phyloP scores from a whole-genome alignment of 2,113 vertebrate genomes.

The Madoqua kirkii region DNA sequence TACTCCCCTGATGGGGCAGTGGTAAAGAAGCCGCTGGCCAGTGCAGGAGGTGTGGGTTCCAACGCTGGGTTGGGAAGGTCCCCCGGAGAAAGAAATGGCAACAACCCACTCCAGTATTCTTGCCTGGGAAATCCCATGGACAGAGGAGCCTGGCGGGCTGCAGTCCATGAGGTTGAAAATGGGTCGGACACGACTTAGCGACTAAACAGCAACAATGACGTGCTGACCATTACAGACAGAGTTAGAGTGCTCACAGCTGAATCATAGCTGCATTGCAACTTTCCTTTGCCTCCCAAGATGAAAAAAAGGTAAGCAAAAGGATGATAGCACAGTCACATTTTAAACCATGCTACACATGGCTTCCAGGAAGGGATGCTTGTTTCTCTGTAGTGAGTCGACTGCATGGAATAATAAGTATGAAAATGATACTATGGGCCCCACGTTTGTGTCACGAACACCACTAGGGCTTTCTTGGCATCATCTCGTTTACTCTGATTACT shows the following conservation, averaged over 20 bases:
- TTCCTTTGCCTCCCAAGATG: not conserved
- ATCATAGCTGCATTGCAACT: rapidly evolving
- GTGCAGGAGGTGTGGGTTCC: not conserved
- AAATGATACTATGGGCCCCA: rapidly evolving
- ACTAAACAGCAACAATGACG: not conserved
- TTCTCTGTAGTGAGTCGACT: not conserved
- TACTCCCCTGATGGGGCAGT: not conserved
- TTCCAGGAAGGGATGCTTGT: not conserved
- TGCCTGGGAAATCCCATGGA: not conserved
- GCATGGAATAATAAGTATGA: not conserved
- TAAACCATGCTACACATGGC: rapidly evolving
- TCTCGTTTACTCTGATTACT: not conserved
- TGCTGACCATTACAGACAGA: not conserved
- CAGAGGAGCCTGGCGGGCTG: not conserved
- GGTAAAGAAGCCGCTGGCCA: not conserved
- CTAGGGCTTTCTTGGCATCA: rapidly evolving
- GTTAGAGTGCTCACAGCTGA: not conserved
- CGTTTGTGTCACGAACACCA: rapidly evolving
- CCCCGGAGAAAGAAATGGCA: not conserved
- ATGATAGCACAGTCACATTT: rapidly evolving
- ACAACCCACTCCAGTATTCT: not conserved
- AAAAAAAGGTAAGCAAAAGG: not conserved
- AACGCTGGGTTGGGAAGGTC: not conserved
- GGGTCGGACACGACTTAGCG: not conserved
- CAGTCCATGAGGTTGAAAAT: not conserved